Evolutionary conservation across 2,797 vertebrate genomes (phyloP), one percentile per base, ranked within the genome.

Genomic region (Parambassis ranga): DNA sequence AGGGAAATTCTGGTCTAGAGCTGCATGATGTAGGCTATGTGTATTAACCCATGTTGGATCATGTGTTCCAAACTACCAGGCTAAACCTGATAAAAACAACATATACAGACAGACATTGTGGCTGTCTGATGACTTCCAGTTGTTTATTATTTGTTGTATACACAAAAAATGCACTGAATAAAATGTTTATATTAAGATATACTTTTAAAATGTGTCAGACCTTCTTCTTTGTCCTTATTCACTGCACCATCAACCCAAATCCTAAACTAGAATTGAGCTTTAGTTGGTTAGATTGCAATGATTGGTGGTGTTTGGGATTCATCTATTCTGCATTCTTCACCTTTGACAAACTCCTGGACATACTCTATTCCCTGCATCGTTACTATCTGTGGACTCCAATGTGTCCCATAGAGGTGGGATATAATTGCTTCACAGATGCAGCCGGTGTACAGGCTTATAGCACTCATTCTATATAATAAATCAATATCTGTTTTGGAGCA

Each of bases 111-210:
- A 89, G 91, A 80, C 77, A 85, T 68, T 79, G 90, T 89, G 49
- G 90, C 92, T 93, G 93, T 91, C 92, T 93, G 82, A 86, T 94
- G 90, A 92, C 84, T 92, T 93, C 93, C 92, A 94, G 87, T 96
- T 94, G 94, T 96, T 98, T 89, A 95, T 95, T 96, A 96, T 96
- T 95, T 98, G 95, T 98, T 97, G 95, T 98, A 96, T 94, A 96
- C 94, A 95, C 95, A 92, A 95, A 89, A n/a, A 93, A 96, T 94
- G 95, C 95, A 98, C 95, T 94, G 91, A 98, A 97, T 96, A 96
- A 91, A 98, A 95, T 92, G 93, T 97, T 98, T 98, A 94, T 98
- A 98, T 94, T 93, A 94, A 93, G 92, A 92, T 94, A 92, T 93
- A 93, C 91, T 95, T 96, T 95, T 94, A 94, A 95, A 94, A 91